These are phyloP conservation scores for Corythornis vintsioides DNA, from an alignment of 2,113 vertebrate genomes.

Conservation along the genomic window DNA sequence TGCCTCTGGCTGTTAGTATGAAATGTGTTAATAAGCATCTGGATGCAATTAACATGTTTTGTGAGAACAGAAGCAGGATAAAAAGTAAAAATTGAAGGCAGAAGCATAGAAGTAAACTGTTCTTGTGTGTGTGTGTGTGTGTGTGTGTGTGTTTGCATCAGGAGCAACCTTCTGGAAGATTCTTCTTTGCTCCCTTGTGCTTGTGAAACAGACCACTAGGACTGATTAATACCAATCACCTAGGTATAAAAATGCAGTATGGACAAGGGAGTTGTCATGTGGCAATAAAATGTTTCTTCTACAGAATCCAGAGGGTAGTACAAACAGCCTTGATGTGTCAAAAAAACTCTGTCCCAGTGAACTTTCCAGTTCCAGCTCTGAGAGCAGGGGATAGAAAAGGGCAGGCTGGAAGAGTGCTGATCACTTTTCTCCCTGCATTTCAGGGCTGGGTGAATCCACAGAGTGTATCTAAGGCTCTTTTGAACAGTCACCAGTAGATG, in stretches of 20 bases:
- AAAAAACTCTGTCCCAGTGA: background rate
- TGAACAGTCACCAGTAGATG: slow-evolving; percentile 21
- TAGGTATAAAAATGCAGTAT: background rate
- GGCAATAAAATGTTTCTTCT: background rate
- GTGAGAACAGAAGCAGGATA: slow-evolving; percentile 44
- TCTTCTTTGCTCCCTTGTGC: background rate
- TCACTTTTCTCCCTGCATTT: background rate
- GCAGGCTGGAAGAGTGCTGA: background rate
- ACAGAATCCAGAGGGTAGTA: background rate
- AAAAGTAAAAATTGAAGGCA: slow-evolving; percentile 40
- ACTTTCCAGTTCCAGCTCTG: background rate
- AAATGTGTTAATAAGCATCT: slow-evolving; percentile 54
- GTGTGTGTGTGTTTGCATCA: background rate
- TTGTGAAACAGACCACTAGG: background rate
- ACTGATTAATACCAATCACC: background rate
- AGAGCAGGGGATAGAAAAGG: background rate
- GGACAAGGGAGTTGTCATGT: background rate
- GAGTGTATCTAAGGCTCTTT: background rate
- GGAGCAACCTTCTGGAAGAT: background rate
- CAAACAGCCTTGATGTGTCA: background rate
- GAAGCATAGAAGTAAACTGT: background rate
- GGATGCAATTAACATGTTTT: slow-evolving; percentile 46
- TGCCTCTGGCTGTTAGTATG: slow-evolving; percentile 30
- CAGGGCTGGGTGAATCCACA: background rate
- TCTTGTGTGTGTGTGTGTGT: background rate